Conservation (phyloP, 2,888 invertebrate species). For the Pristionchus maxplancki region DNA sequence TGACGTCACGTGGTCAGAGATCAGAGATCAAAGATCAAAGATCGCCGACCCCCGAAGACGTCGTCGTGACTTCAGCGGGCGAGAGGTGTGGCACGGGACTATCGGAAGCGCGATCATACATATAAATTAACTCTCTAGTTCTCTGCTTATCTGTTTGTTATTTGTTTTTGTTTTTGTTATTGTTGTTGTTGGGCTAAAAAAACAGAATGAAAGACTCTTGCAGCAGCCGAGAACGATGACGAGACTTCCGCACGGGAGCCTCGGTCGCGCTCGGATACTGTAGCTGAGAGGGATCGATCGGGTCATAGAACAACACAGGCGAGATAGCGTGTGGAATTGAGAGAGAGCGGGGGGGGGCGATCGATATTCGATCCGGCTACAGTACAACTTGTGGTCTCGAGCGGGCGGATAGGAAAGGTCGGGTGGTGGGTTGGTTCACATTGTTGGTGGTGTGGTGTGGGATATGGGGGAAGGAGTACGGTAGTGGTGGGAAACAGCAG, state of each 20-base stretch:
- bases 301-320: not conserved
- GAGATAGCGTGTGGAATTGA: not conserved
- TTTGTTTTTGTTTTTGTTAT: not conserved
- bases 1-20: not conserved
- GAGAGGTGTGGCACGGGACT: constrained; percentile 7
- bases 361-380: constrained; percentile 33
- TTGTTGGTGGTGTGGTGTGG: constrained; percentile 22
- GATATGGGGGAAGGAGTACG: constrained; percentile 33
- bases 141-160: constrained; percentile 12
- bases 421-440: constrained; percentile 34
- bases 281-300: constrained; percentile 43
- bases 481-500: not conserved
- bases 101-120: not conserved
- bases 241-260: not conserved
- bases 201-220: not conserved
- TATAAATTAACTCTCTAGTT: constrained; percentile 37
- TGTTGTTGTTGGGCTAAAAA: not conserved
- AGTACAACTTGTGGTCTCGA: constrained; percentile 38
- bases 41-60: not conserved
- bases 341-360: not conserved
- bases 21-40: constrained; percentile 45
- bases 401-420: not conserved
- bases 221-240: not conserved
- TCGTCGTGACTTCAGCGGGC: constrained; percentile 7
- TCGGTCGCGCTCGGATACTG: not conserved